Base-by-base conservation (phyloP, 2,113 vertebrate species). In the Chionodraco myersi region DNA sequence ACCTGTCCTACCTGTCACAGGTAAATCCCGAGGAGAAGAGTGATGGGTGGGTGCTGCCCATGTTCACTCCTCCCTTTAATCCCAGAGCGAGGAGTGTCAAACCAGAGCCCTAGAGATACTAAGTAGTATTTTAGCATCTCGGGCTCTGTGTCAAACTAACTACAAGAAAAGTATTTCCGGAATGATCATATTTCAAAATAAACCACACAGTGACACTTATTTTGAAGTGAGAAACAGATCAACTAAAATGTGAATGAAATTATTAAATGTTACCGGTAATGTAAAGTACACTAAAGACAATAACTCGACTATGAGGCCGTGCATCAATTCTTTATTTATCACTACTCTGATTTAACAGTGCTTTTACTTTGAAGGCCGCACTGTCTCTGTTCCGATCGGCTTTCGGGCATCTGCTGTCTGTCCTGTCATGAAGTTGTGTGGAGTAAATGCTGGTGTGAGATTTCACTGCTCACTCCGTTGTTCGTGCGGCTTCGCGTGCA, bases 341-440 rank as follows among this genome's bases (percentile, higher is more conserved):
- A 3, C 3, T 14, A 7, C 5, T 10, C 2, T 3, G n/a, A 21
- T 9, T 44, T 9, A 1, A 1, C 6, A 14, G 0, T n/a, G 72
- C 59, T 77, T 80, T 88, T 79, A 83, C 16, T 51, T 52, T 85
- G 81, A 83, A 73, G 13, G 57, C 3, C 1, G 4, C 10, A 2
- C 14, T 10, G 6, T 1, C n/a, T 0, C 5, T 6, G 0, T 14
- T 30, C 12, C 57, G 9, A 0, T 15, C 0, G 36, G 7, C 1
- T 48, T 9, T 41, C 21, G 13, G 5, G 4, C 7, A 2, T 14
- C 3, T 23, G 54, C 10, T 15, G 21, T n/a, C 0, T 10, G 11
- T 3, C 18, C 18, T 15, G 57, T 67, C 47, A n/a, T 41, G 26
- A 52, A 72, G 45, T 56, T 52, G 68, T 13, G 18, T 2, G 41